Evolutionary conservation across 2,888 invertebrate genomes (phyloP).

Genomic region (Pyralis farinalis): DNA sequence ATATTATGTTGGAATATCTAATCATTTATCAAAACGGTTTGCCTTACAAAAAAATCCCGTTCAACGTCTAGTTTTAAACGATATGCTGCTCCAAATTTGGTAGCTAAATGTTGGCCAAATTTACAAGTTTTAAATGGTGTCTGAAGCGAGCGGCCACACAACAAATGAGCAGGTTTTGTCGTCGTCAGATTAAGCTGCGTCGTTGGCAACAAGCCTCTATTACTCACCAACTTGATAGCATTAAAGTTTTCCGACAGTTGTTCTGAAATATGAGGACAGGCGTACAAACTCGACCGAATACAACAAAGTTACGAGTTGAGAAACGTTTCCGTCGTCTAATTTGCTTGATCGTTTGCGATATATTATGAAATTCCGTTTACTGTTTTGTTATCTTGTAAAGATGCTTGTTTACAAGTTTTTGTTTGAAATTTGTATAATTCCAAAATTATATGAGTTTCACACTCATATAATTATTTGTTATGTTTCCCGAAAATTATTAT

Average conservation of each 20-base stretch:
- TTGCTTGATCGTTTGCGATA: conserved; percentile 18
- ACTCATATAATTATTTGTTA: too few species aligned
- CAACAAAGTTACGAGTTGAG: conserved; percentile 27
- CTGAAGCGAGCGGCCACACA: not conserved
- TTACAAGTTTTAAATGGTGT: not conserved
- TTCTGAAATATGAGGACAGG: conserved; percentile 50
- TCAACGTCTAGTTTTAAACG: too few species aligned
- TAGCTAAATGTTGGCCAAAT: not conserved
- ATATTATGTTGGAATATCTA: too few species aligned
- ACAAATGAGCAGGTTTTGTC: conserved; percentile 47
- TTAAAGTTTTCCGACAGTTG: conserved; percentile 48
- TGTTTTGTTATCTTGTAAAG: not conserved
- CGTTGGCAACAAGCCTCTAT: conserved; percentile 50
- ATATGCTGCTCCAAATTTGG: too few species aligned
- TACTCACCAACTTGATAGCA: conserved; percentile 56
- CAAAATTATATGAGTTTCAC: too few species aligned
- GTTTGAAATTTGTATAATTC: not conserved
- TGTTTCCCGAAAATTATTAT: too few species aligned
- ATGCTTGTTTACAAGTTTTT: not conserved
- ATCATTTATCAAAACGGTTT: too few species aligned
- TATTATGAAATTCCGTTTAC: conserved; percentile 11
- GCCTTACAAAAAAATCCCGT: too few species aligned
- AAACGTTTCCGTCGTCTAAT: conserved; percentile 15
- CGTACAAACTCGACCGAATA: conserved; percentile 21
- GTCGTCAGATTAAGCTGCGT: conserved; percentile 45